A percentile compares a stretch with the other conserved stretches of the same genome.
phyloP scores from a whole-genome alignment of 1,140 invertebrate genomes.

The Zaprionus lachaisei region DNA sequence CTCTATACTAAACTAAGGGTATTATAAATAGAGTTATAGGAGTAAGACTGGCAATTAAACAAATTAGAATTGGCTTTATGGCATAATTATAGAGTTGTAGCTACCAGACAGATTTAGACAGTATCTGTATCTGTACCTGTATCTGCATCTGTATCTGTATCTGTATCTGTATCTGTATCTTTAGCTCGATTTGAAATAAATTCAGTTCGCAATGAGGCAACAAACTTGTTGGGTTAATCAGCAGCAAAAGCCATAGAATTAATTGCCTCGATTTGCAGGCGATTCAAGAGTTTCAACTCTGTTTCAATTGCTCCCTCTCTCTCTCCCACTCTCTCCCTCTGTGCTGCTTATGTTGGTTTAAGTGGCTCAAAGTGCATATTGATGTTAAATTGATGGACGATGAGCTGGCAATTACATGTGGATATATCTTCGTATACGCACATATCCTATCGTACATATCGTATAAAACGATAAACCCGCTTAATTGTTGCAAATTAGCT shows the following conservation, averaged over 20 bases:
- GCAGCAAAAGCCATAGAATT: constrained; percentile 37
- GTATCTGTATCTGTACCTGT: constrained; percentile 24
- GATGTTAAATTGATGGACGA: constrained; percentile 52
- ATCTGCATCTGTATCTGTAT: not conserved
- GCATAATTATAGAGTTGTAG: constrained; percentile 59
- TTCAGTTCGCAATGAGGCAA: constrained; percentile 36
- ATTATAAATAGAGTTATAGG: not conserved
- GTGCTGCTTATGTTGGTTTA: constrained; percentile 9
- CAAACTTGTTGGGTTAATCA: constrained; percentile 48
- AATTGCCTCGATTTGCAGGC: constrained; percentile 47
- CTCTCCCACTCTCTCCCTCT: not conserved
- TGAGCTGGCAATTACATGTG: constrained; percentile 54
- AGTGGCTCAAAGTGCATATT: constrained; percentile 54
- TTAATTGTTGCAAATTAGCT: constrained; percentile 76
- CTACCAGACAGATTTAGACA: constrained; percentile 4
- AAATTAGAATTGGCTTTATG: constrained; percentile 50
- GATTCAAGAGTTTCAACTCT: constrained; percentile 41
- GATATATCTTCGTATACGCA: constrained; percentile 34
- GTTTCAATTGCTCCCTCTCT: not conserved
- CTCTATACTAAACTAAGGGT: not conserved
- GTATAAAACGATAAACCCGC: constrained; percentile 40
- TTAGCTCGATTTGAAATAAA: constrained; percentile 48
- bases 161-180: constrained; percentile 23
- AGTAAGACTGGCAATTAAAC: constrained; percentile 37
- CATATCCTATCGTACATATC: constrained; percentile 17